Base-by-base conservation (phyloP, 2,113 vertebrate species). In the Poecilia latipinna region DNA sequence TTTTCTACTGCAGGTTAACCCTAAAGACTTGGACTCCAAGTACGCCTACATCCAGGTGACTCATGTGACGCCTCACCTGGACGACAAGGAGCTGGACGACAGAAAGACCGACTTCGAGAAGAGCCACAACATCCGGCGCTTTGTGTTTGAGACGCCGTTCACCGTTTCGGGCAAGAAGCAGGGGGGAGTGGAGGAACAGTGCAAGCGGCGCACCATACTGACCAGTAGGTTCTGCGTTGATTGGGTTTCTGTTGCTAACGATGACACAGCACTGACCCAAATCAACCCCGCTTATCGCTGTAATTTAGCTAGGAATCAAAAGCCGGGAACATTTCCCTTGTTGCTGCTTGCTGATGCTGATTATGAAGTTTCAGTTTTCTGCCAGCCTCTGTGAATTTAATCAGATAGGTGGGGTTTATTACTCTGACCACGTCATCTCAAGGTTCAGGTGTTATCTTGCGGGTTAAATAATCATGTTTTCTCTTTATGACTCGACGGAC, bases 11-110 rank as follows among this genome's bases (percentile, higher is more conserved):
- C 79, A 99, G 98, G 96, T 99, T 72, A 99, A 98, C 91, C 96
- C 98, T 0, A 99, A 97, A 88, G 98, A 99, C 89, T 94, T 99
- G 77, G 98, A 99, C 88, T 96, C 95, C 35, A 99, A 97, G 92
- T 98, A 96, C 1, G 98, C 98, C 12, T 99, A 99, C 82, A 98
- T 99, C 89, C 98, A 99, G 91, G 98, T 99, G 84, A 99, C 98
- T 6, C 97, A 99, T 0, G 98, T 99, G 57, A 90, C 89, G 3
- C 97, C 98, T 0, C 96, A 96, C 92, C 95, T 99, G 19, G 98
- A 99, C 57, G 98, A 99, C 61, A 99, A 99, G 76, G 98, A 99
- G 86, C 82, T 97, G 65, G 96, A 97, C 70, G 97, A 99, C 70
- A 94, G 98, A 81, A 97, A 95, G 86, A 99, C 97, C 0, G 97